Base-by-base conservation (phyloP, 2,113 vertebrate species). In the Corapipo altera region DNA sequence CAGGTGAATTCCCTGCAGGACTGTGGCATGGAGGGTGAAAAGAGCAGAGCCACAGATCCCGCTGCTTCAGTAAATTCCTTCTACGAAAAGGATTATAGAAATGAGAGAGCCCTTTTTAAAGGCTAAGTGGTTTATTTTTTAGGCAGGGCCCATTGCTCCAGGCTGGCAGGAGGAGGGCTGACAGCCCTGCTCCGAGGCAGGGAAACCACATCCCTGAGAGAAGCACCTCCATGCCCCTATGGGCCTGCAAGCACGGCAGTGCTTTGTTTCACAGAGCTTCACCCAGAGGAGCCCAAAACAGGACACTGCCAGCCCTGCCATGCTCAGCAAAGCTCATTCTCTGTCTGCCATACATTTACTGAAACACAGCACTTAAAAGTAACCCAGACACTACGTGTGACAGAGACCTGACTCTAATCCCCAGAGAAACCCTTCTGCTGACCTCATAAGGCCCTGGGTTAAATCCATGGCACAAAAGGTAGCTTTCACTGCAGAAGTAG, bases 161-260 rank as follows among this genome's bases (percentile, higher is more conserved):
- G 46, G 35, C 8, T 43, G 46, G 28, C 21, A 52, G 33, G 14
- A 58, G 37, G 28, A 44, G 33, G 28, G 33, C 37, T 59, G 72
- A 39, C 44, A 59, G 57, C 28, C 57, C 20, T 0, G 0, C 27
- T 64, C 57, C 0, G 1, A 30, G 37, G 30, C 13, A 0, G 0
- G 46, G 37, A 57, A 46, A 46, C 8, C 2, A 1, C 33, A 14
- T 12, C 2, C 23, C 39, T 12, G 19, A 17, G 64, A 16, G 11
- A 15, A 59, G n/a, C 37, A 51, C 15, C 76, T n/a, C 23, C 0
- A 0, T 27, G 54, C 7, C 59, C 30, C 28, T 41, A 8, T 0
- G 0, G 43, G 41, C 41, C 51, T 18, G 21, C 22, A 20, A 66
- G 52, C 27, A 9, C 0, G 1, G 49, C 43, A 28, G 14, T 3